Percentiles rank a stretch among this genome's conserved stretches.
Evolutionary conservation across 2,888 invertebrate species (phyloP).

Genomic region (Sussaba pulchella): DNA sequence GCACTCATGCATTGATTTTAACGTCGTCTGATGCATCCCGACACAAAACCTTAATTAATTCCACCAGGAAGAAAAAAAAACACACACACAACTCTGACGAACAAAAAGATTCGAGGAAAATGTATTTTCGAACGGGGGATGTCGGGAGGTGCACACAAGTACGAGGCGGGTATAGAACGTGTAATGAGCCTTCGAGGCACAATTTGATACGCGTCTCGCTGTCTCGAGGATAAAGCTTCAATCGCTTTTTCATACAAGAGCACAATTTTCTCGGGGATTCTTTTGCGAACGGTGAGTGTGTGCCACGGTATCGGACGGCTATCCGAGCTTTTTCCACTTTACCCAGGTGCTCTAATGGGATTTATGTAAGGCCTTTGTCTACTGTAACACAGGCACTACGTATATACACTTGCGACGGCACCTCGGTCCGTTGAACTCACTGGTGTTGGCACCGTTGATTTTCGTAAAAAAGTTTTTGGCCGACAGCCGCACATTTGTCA

Average conservation of each 20-base stretch:
- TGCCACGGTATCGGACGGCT: conserved; percentile 65
- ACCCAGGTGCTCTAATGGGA: conserved; percentile 69
- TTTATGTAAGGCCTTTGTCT: conserved; percentile 56
- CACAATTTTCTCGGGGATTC: conserved; percentile 72
- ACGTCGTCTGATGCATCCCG: too few species aligned
- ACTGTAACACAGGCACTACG: neutral
- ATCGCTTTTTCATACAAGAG: conserved; percentile 68
- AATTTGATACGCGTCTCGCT: conserved; percentile 46
- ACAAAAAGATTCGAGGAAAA: conserved; percentile 15
- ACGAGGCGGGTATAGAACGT: conserved; percentile 6
- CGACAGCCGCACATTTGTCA: neutral
- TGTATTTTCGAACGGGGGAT: conserved; percentile 22
- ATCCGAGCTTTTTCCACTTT: conserved; percentile 69
- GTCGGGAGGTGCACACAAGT: conserved; percentile 5
- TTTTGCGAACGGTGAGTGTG: conserved; percentile 24
- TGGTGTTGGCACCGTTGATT: neutral
- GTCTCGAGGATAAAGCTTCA: conserved; percentile 60
- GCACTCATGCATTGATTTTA: too few species aligned
- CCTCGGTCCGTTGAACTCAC: neutral
- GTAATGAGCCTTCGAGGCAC: conserved; percentile 34
- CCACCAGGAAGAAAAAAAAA: neutral
- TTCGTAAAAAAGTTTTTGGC: neutral
- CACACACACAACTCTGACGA: neutral
- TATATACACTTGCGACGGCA: neutral
- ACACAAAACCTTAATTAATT: neutral